Evolutionary conservation across 2,797 vertebrate species (phyloP).

Genomic region (Scleropages formosus): DNA sequence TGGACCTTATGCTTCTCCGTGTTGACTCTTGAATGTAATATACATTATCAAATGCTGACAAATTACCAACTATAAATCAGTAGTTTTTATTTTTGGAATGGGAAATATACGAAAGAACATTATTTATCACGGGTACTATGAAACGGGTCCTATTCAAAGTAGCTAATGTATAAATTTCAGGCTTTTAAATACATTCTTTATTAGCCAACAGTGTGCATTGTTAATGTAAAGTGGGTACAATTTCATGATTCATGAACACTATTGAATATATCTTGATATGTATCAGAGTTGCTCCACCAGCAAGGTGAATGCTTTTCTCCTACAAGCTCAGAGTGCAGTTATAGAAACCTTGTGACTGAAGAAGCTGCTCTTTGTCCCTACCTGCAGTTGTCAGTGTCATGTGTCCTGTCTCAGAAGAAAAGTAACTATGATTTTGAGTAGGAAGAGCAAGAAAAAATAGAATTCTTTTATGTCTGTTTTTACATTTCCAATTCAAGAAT

Average conservation of each 20-base stretch:
- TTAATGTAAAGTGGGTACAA: slow-evolving; percentile 47
- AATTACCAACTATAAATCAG: neutral
- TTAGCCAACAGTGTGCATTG: slow-evolving; percentile 39
- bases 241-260: slow-evolving; percentile 59
- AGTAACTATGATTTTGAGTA: too few relatives aligned
- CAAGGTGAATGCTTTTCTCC: slow-evolving; percentile 29
- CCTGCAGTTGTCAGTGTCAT: too few relatives aligned
- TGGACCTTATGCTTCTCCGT: too few relatives aligned
- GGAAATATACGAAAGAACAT: neutral
- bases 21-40: too few relatives aligned
- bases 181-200: slow-evolving; percentile 3
- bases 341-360: too few relatives aligned
- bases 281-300: slow-evolving; percentile 51
- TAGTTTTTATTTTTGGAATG: neutral
- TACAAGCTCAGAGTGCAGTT: slow-evolving; percentile 27
- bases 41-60: neutral
- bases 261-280: slow-evolving; percentile 52
- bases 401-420: too few relatives aligned
- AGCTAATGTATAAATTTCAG: neutral
- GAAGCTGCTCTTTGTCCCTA: too few relatives aligned
- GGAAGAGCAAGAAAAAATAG: too few relatives aligned
- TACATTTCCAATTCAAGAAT: too few relatives aligned
- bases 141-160: slow-evolving; percentile 16
- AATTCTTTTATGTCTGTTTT: too few relatives aligned
- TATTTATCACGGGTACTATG: neutral